Evolutionary conservation across 35 echinoderm and acorn worm genomes (phyloP).

Genomic region (Ophiothrix spiculata): DNA sequence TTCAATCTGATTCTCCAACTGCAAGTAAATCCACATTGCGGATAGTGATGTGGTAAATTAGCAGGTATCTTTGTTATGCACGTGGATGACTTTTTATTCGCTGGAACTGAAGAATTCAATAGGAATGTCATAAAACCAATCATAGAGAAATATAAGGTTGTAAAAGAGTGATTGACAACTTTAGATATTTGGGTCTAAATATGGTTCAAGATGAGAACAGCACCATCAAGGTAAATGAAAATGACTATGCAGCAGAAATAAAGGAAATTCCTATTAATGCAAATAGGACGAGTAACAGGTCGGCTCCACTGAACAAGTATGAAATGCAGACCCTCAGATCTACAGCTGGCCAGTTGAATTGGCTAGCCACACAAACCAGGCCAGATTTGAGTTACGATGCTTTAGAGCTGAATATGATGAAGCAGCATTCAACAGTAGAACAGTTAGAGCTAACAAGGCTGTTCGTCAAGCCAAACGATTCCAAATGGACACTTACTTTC

Average conservation of each 20-base stretch:
- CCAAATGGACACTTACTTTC: not conserved
- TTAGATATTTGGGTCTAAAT: constrained; percentile 23
- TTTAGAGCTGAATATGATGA: constrained; percentile 39
- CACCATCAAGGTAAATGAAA: constrained; percentile 21
- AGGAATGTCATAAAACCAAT: constrained; percentile 26
- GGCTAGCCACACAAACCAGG: constrained; percentile 40
- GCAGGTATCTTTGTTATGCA: not conserved
- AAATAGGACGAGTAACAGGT: constrained; percentile 20
- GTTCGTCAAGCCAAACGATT: constrained; percentile 23
- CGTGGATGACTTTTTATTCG: constrained; percentile 40
- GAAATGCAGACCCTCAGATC: constrained; percentile 30
- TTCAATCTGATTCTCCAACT: constrained; percentile 11
- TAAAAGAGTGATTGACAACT: constrained; percentile 29
- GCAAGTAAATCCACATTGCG: not conserved
- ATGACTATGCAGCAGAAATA: constrained; percentile 32
- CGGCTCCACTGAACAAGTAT: constrained; percentile 26
- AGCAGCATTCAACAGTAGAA: constrained; percentile 32
- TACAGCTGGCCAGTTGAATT: constrained; percentile 46
- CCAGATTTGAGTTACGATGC: constrained; percentile 54
- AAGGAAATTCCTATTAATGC: constrained; percentile 22
- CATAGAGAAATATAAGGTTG: constrained; percentile 42
- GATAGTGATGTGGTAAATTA: not conserved
- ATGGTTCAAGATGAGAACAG: constrained; percentile 14
- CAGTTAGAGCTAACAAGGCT: constrained; percentile 31
- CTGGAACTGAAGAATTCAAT: constrained; percentile 32